Evolutionary conservation across 2,888 invertebrate genomes (phyloP).

Genomic region (Chirona hameri): DNA sequence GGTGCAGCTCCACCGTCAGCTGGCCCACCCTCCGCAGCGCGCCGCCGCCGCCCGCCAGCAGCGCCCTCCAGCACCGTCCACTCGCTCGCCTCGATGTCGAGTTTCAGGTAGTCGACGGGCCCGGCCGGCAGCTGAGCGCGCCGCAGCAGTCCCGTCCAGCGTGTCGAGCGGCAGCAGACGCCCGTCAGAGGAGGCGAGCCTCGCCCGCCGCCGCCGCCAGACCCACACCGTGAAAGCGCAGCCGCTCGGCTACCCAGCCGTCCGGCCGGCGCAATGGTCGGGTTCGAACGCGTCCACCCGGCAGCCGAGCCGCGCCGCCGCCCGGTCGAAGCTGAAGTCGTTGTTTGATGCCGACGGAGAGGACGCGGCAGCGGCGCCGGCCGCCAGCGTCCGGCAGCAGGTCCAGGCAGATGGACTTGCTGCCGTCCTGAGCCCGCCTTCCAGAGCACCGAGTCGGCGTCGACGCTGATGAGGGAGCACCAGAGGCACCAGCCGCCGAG

Average conservation of each 20-base stretch:
- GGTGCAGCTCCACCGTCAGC: slow-evolving; percentile 3
- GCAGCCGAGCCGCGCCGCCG: not conserved
- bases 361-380: not conserved
- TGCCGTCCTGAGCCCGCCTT: not conserved
- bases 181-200: not conserved
- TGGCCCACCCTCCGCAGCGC: not conserved
- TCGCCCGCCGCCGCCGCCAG: not conserved
- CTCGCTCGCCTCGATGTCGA: not conserved
- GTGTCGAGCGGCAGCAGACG: no score
- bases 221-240: not conserved
- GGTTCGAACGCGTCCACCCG: slow-evolving; percentile 12
- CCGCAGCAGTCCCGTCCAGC: not conserved
- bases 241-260: not conserved
- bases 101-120: not conserved
- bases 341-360: slow-evolving; percentile 8
- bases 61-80: slow-evolving; percentile 3
- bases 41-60: not conserved
- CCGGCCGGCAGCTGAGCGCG: not conserved
- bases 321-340: slow-evolving; percentile 24
- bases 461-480: not conserved
- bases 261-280: not conserved
- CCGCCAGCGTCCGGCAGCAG: not conserved
- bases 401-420: not conserved
- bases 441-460: not conserved
- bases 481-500: slow-evolving; percentile 12